A percentile compares a stretch with the other conserved stretches of the same genome.
phyloP scores from a whole-genome alignment of 2,888 invertebrate species.

The Hipparchia sbordonii region DNA sequence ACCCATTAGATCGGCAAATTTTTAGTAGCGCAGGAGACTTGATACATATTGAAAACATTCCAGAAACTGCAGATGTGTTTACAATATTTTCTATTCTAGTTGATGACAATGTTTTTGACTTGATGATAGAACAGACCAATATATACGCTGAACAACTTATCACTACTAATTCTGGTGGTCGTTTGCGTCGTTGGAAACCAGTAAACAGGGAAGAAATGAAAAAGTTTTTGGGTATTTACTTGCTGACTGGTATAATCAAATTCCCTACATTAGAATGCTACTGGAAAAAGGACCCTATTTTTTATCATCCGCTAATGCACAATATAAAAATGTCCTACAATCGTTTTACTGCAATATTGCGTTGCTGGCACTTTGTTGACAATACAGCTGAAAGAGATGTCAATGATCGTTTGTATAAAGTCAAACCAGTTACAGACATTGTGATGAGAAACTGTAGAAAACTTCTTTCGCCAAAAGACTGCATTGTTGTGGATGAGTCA shows the following conservation, averaged over 20 bases:
- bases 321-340: conserved; percentile 41
- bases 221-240: not conserved
- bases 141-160: not conserved
- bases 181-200: not conserved
- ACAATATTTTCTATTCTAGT: not conserved
- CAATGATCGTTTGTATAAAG: conserved; percentile 39
- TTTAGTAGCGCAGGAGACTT: too few species aligned
- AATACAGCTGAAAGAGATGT: conserved; percentile 29
- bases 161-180: not conserved
- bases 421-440: conserved; percentile 38
- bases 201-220: not conserved
- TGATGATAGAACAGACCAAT: not conserved
- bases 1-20: too few species aligned
- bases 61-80: not conserved
- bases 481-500: not conserved
- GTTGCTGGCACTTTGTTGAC: conserved; percentile 43
- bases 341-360: conserved; percentile 35
- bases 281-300: conserved; percentile 38
- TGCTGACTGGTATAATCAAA: conserved; percentile 10
- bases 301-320: conserved; percentile 39
- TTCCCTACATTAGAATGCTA: conserved; percentile 38
- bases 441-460: conserved; percentile 34
- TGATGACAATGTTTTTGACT: not conserved
- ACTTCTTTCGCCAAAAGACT: conserved; percentile 20
- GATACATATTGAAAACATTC: too few species aligned